Evolutionary conservation across 2,797 vertebrate species (phyloP), one percentile per base, ranked within the genome.

Genomic region (Sebastes minor): DNA sequence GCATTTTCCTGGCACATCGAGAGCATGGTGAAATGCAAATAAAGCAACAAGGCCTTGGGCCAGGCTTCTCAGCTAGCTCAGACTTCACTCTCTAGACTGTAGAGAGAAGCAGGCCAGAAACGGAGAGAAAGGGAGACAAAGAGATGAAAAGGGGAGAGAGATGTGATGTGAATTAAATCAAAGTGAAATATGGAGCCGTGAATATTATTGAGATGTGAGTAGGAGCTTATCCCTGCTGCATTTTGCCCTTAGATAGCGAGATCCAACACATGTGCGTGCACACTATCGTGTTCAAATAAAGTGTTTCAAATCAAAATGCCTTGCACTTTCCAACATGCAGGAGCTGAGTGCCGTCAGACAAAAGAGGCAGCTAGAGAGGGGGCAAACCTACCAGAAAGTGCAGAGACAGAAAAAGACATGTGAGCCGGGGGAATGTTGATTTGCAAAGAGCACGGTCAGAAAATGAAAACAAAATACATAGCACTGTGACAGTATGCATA

Each of bases 1-100:
- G 93, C 90, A 38, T 89, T 94, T 94, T 91, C 72, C 85, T 95
- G 93, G 93, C 93, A 94, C 85, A 53, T 13, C 1, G 10, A 69
- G 77, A 85, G 76, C 75, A 90, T 82, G 84, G 89, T 92, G 89
- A 94, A 94, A 94, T 91, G 93, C 93, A 95, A 93, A 94, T 94
- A 93, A 92, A 94, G 92, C 86, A 91, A 83, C 83, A 90, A 90
- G 93, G 93, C 93, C 92, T 92, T 90, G 88, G 91, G 93, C 93
- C 91, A 93, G 82, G 88, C 77, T 72, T 91, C 90, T 90, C 89
- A 83, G 88, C 92, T 88, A 85, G 90, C 93, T 91, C 92, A 92
- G 91, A 93, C 93, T 93, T 92, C 86, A 87, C 93, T 92, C 91
- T 92, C 85, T 87, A 91, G 87, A 91, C 88, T 90, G 86, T 30